Evolutionary conservation across 2,888 invertebrate species (phyloP), one percentile per base, ranked within the genome.

Genomic region (Orthonevra nobilis): DNA sequence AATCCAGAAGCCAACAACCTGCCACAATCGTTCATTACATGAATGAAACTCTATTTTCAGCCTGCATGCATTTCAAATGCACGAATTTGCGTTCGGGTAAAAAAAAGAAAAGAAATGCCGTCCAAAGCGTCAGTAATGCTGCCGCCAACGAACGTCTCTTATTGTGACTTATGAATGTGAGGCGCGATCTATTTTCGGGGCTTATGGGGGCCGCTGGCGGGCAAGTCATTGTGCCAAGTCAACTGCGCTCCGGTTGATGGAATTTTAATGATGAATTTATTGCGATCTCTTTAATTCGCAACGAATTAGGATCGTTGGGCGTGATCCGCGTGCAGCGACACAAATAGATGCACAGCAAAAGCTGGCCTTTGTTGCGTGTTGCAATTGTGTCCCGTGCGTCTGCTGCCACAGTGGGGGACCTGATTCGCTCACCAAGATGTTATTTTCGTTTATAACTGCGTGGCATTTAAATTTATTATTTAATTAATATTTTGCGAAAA

Each of bases 1-100:
- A 79, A 79, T 79, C 79, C 79, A 79, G 56, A 79, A 79, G 79
- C 79, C 79, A 79, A 79, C 79, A 79, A 79, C 79, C 79, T 79
- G 73, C 79, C 79, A 79, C 79, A 79, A 79, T 79, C 79, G 79
- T 48, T 79, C 68, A 66, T 73, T 72, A 79, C 66, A 68, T 73
- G 72, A 79, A 79, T 79, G 66, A 73, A 73, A 73, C 36, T 56
- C 73, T 73, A 79, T 79, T 79, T 72, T 61, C 54, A 48, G 58
- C 12, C 3, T 14, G 40, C 20, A n/a, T 44, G 54, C 44, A 52
- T 44, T 50, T 58, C 50, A 40, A 44, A 54, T 58, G 68, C 52
- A 46, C 20, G 17, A 50, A 64, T 72, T 56, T 36, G 48, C 34
- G 9, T 38, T 2, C 7, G 12, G 36, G 34, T 32, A 28, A n/a